These are phyloP conservation scores for Salvelinus sp. DNA, from an alignment of 2,113 vertebrate species.

Conservation along the genomic window DNA sequence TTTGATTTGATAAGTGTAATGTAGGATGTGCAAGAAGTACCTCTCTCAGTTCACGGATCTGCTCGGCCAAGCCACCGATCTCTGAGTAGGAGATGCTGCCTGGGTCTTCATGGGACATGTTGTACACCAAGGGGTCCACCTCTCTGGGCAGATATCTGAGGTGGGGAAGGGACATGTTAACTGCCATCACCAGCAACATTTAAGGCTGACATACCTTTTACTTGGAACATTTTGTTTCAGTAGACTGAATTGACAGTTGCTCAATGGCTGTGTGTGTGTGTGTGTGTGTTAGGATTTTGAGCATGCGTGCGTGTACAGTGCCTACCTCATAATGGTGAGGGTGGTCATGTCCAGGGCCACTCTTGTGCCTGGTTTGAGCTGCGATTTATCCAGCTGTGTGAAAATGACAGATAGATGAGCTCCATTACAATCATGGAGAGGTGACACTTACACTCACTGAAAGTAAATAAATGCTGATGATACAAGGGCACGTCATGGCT, in stretches of 20 bases:
- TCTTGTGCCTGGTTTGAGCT: slow-evolving; percentile 96
- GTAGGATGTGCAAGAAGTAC: slow-evolving; percentile 54
- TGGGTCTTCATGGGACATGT: slow-evolving; percentile 98
- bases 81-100: slow-evolving; percentile 97
- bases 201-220: too few species aligned
- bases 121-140: slow-evolving; percentile 96
- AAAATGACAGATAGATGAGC: neutral
- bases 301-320: neutral
- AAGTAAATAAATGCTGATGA: neutral
- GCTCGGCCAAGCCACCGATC: slow-evolving; percentile 94
- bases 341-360: slow-evolving; percentile 99
- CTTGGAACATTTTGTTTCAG: neutral
- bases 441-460: neutral
- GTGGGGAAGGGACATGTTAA: neutral
- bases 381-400: slow-evolving; percentile 91
- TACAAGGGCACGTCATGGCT: neutral
- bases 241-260: too few species aligned
- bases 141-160: slow-evolving; percentile 93
- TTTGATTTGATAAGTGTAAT: too few species aligned
- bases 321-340: slow-evolving; percentile 97
- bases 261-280: too few species aligned
- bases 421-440: neutral
- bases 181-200: neutral
- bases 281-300: too few species aligned
- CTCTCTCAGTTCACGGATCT: slow-evolving; percentile 96